phyloP scores from a whole-genome alignment of 2,888 invertebrate species.

The Lasioglossum malachurum region DNA sequence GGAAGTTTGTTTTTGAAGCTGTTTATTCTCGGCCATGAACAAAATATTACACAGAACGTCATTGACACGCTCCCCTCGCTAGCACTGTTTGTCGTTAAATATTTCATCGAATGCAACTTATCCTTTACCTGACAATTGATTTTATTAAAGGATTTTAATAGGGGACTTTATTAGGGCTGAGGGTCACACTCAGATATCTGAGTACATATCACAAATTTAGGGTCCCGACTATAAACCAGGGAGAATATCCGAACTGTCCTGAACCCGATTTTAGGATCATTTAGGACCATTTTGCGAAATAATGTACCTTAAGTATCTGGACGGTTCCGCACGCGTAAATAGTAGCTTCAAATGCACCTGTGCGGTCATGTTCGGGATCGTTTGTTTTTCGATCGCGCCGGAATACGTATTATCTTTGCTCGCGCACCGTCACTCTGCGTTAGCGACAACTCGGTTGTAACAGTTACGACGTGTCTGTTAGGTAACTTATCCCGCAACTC shows the following conservation, averaged over 20 bases:
- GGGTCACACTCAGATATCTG: too few species aligned
- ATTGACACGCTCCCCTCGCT: neutral
- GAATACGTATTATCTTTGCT: slow-evolving; percentile 41
- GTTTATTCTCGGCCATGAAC: neutral
- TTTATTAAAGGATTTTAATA: too few species aligned
- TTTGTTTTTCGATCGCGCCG: slow-evolving; percentile 26
- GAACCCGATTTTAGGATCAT: too few species aligned
- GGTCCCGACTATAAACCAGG: too few species aligned
- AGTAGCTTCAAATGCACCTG: neutral
- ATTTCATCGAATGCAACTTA: neutral
- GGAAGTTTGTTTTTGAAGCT: neutral
- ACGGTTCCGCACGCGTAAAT: neutral
- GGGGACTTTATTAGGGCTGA: too few species aligned
- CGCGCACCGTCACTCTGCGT: slow-evolving; percentile 34
- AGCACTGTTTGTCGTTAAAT: neutral
- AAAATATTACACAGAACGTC: neutral
- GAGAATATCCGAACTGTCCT: too few species aligned
- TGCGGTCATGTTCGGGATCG: neutral
- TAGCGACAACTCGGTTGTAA: slow-evolving; percentile 53
- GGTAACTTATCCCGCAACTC: slow-evolving; percentile 57
- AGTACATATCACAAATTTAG: too few species aligned
- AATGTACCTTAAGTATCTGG: neutral
- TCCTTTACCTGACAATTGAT: neutral
- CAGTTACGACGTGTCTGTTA: slow-evolving; percentile 64
- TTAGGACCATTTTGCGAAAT: neutral